These are phyloP conservation scores for Scaptomyza montana DNA, from an alignment of 1,140 invertebrate species.

Conservation along the genomic window DNA sequence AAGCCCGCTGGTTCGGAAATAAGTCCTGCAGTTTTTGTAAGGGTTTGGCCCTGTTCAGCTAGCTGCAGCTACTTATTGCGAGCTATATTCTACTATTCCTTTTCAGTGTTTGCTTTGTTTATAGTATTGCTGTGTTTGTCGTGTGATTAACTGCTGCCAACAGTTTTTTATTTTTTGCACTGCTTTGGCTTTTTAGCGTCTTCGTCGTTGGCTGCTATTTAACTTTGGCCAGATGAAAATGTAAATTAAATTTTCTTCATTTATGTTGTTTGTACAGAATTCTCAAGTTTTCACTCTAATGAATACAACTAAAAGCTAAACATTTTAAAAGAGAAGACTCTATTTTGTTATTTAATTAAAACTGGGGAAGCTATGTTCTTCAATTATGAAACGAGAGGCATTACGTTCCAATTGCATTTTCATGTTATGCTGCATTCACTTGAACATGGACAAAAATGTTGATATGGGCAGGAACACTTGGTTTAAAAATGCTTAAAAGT, in stretches of 20 bases:
- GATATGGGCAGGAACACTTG: not conserved
- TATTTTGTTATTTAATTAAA: not conserved
- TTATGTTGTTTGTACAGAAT: not conserved
- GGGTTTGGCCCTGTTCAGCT: constrained; percentile 17
- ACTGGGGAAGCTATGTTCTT: not conserved
- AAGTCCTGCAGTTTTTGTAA: constrained; percentile 27
- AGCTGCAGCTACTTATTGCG: constrained; percentile 4
- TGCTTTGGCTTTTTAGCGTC: not conserved
- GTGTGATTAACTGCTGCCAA: constrained; percentile 71
- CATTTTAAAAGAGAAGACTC: not conserved
- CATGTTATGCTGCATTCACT: not conserved
- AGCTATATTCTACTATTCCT: constrained; percentile 2
- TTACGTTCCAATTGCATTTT: not conserved
- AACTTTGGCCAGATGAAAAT: constrained; percentile 3
- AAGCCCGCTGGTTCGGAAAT: constrained; percentile 18
- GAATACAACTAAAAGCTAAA: not conserved
- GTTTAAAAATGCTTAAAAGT: not conserved
- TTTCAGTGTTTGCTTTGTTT: constrained; percentile 31
- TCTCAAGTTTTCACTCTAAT: not conserved
- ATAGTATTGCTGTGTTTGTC: constrained; percentile 57
- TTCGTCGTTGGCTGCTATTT: constrained; percentile 6
- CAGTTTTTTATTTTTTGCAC: constrained; percentile 27
- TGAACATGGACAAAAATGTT: not conserved
- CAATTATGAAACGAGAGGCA: not conserved
- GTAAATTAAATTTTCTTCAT: not conserved